Conservation (phyloP, 2,113 vertebrate species). For the Cacatua alba region DNA sequence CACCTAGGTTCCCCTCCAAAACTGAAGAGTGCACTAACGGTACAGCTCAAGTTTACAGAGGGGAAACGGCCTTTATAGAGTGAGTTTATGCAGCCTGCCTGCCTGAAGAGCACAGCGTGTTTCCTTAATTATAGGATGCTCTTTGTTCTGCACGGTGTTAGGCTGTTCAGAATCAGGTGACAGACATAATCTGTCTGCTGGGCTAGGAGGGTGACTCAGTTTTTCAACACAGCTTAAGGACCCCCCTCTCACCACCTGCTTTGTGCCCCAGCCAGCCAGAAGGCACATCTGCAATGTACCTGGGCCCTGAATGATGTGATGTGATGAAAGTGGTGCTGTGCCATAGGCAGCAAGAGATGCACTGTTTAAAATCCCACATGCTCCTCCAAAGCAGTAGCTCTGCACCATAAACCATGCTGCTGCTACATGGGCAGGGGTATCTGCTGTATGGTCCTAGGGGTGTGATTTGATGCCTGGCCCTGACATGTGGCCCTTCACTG, state of each 20-base stretch:
- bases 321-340: not conserved
- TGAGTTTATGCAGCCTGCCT: not conserved
- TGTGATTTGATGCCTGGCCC: not conserved
- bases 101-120: not conserved
- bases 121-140: not conserved
- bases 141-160: not conserved
- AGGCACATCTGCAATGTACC: not conserved
- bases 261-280: not conserved
- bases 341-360: not conserved
- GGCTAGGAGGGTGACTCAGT: not conserved
- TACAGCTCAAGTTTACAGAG: not conserved
- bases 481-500: too few species aligned
- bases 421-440: not conserved
- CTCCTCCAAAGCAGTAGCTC: not conserved
- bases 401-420: not conserved
- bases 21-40: not conserved
- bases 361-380: fast-evolving
- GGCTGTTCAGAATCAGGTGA: not conserved
- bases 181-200: not conserved
- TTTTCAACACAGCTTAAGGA: not conserved
- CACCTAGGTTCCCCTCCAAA: not conserved
- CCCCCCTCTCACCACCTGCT: not conserved
- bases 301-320: not conserved
- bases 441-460: not conserved
- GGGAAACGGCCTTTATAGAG: not conserved